Conservation (phyloP, 53 echinoderm and acorn worm genomes). For the Mesocentrotus franciscanus region DNA sequence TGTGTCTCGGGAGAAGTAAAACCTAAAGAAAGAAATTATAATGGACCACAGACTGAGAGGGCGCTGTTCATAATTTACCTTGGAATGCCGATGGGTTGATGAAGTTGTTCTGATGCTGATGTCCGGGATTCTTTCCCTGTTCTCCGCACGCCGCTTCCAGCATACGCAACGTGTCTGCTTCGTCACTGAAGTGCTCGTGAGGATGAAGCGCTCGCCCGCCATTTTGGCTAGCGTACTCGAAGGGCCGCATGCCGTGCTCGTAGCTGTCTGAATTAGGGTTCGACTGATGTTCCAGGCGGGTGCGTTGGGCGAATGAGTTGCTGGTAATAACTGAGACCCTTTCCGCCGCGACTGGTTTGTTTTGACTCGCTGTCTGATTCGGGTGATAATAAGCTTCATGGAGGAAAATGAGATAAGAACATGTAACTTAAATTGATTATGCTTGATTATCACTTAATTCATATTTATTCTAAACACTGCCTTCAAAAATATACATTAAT, state of each 20-base stretch:
- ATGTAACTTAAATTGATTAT: neutral
- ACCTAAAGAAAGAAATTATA: no score
- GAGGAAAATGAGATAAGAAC: neutral
- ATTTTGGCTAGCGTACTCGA: neutral
- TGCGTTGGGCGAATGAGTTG: conserved; percentile 64
- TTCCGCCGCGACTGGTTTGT: conserved; percentile 66
- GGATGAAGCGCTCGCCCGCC: no score
- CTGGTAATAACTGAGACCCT: conserved; percentile 82
- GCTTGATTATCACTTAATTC: no score
- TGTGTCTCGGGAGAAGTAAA: no score
- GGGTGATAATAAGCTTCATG: conserved; percentile 36
- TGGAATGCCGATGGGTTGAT: neutral
- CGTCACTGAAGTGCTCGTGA: neutral
- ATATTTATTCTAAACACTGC: neutral
- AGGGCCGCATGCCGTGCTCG: neutral
- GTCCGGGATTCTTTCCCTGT: neutral
- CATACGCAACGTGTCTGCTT: neutral
- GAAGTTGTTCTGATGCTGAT: conserved; percentile 24
- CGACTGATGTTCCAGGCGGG: conserved; percentile 42
- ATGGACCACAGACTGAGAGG: no score
- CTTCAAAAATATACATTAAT: neutral
- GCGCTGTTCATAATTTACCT: neutral
- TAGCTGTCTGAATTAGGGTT: neutral
- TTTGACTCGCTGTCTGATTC: conserved; percentile 50
- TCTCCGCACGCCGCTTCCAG: neutral